A percentile compares a stretch with the other conserved stretches of the same genome.
Evolutionary conservation across 2,113 vertebrate genomes (phyloP).

Genomic region (Zosterops japonicus): DNA sequence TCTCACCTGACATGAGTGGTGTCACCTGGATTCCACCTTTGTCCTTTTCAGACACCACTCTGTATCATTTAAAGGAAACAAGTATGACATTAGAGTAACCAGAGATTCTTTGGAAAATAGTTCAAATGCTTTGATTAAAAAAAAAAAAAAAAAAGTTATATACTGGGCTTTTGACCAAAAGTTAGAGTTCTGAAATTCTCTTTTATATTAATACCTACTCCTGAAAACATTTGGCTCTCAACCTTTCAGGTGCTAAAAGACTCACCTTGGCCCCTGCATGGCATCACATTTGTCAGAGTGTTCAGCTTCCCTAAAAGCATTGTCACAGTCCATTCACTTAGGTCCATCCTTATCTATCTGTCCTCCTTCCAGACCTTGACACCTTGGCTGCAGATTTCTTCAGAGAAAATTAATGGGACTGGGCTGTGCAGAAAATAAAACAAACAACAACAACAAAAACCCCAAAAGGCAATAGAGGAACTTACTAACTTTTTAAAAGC

Average conservation of each 20-base stretch:
- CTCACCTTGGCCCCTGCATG: background rate
- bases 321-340: background rate
- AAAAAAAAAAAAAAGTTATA: background rate
- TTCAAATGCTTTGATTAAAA: background rate
- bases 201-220: background rate
- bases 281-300: background rate
- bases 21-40: background rate
- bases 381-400: background rate
- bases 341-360: background rate
- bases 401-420: background rate
- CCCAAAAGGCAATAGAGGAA: background rate
- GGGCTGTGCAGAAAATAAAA: background rate
- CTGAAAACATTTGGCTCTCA: background rate
- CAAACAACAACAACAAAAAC: background rate
- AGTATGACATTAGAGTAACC: background rate
- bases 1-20: background rate
- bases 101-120: background rate
- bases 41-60: background rate
- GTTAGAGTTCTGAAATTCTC: background rate
- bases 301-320: background rate
- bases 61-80: background rate
- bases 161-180: background rate
- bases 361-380: background rate
- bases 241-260: background rate
- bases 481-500: background rate